A percentile compares a stretch with the other conserved stretches of the same genome.
phyloP scores from a whole-genome alignment of 2,113 vertebrate genomes.

The Pao palembangensis region DNA sequence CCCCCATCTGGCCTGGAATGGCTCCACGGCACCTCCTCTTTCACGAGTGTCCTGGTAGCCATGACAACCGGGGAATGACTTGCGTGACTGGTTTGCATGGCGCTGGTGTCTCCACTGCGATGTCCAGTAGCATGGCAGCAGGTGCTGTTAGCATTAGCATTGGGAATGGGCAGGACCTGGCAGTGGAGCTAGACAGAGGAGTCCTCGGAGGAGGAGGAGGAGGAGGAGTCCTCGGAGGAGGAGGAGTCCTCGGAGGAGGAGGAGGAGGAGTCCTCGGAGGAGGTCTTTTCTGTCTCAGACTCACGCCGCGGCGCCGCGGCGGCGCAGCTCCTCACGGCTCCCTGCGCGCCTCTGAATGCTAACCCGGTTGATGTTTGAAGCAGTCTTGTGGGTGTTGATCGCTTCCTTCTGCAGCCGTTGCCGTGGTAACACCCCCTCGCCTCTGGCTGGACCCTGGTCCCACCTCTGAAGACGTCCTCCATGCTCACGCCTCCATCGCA shows the following conservation, averaged over 20 bases:
- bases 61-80: slow-evolving; percentile 58
- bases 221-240: slow-evolving; percentile 55
- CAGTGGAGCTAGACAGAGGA: slow-evolving; percentile 72
- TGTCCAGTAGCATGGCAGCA: slow-evolving; percentile 66
- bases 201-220: too few species aligned
- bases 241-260: slow-evolving; percentile 53
- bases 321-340: slow-evolving; percentile 50
- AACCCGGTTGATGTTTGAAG: slow-evolving; percentile 35
- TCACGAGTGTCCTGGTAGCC: slow-evolving; percentile 54
- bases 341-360: slow-evolving; percentile 58
- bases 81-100: slow-evolving; percentile 72
- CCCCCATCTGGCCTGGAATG: slow-evolving; percentile 28
- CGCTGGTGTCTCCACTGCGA: slow-evolving; percentile 72
- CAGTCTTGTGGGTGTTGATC: slow-evolving; percentile 39
- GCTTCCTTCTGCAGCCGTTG: slow-evolving; percentile 52
- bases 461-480: too few species aligned
- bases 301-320: slow-evolving; percentile 63
- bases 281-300: slow-evolving; percentile 64
- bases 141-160: slow-evolving; percentile 53
- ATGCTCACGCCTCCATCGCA: too few species aligned
- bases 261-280: too few species aligned
- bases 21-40: slow-evolving; percentile 39
- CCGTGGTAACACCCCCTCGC: slow-evolving; percentile 43
- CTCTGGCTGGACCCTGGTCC: too few species aligned
- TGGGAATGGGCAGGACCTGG: slow-evolving; percentile 72